Percentiles rank a stretch among this genome's conserved stretches.
Evolutionary conservation across 2,888 invertebrate genomes (phyloP).

Genomic region (Chesias legatella): DNA sequence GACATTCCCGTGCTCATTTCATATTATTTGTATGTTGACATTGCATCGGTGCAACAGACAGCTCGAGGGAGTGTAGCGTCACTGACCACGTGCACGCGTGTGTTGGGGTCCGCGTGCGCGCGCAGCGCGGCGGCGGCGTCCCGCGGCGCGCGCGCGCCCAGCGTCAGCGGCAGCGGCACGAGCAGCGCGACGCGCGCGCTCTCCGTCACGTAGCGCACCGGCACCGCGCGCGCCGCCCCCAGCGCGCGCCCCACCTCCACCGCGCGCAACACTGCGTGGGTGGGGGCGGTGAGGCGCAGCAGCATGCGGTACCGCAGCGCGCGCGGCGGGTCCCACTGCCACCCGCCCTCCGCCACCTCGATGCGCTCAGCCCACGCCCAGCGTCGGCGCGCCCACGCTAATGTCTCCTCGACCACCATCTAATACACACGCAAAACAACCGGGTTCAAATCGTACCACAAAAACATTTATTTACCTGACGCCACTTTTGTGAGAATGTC

Average conservation of each 20-base stretch:
- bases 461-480: too few species aligned
- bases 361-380: conserved; percentile 36
- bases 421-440: conserved; percentile 17
- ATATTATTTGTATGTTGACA: too few species aligned
- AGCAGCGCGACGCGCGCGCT: conserved; percentile 89
- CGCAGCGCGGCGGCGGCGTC: conserved; percentile 83
- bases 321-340: conserved; percentile 57
- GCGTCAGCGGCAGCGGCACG: conserved; percentile 84
- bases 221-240: conserved; percentile 92
- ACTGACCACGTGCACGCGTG: conserved; percentile 85
- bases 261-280: conserved; percentile 51
- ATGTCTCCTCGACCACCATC: conserved; percentile 37
- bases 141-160: conserved; percentile 36
- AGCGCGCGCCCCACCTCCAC: conserved; percentile 91
- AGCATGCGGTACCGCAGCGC: conserved; percentile 54
- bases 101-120: conserved; percentile 89
- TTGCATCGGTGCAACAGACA: too few species aligned
- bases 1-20: too few species aligned
- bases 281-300: conserved; percentile 28
- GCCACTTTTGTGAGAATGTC: too few species aligned
- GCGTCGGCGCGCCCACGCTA: conserved; percentile 41
- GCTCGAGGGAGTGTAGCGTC: background rate
- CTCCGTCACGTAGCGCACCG: conserved; percentile 97
- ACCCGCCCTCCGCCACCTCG: conserved; percentile 52
- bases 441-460: too few species aligned